Evolutionary conservation across 2,888 invertebrate species (phyloP).

Genomic region (Exocentrus adspersus): DNA sequence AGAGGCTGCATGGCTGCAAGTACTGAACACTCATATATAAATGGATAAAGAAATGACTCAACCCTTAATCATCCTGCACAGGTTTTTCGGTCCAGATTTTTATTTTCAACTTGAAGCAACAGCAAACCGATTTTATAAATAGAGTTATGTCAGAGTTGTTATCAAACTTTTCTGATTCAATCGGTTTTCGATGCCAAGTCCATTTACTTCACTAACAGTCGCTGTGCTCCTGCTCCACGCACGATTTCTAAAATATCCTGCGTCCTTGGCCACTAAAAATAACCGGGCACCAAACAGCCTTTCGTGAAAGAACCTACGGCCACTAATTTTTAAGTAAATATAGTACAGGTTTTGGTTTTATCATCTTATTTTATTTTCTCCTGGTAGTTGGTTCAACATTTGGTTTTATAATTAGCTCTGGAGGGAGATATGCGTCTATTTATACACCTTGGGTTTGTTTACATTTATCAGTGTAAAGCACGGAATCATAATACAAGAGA

Average conservation of each 20-base stretch:
- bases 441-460: constrained; percentile 19
- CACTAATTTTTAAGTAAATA: constrained; percentile 34
- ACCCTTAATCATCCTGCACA: too few species aligned
- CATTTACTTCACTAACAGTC: background rate
- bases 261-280: constrained; percentile 5
- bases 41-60: too few species aligned
- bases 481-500: constrained; percentile 2
- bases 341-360: constrained; percentile 39
- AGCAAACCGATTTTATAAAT: too few species aligned
- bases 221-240: background rate
- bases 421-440: constrained; percentile 19
- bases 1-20: too few species aligned
- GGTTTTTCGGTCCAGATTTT: too few species aligned
- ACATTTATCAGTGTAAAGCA: constrained; percentile 1
- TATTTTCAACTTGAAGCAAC: too few species aligned
- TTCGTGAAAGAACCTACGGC: constrained; percentile 1
- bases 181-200: too few species aligned
- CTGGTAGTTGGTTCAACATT: constrained; percentile 32
- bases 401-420: constrained; percentile 40
- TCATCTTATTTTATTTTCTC: too few species aligned
- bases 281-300: background rate
- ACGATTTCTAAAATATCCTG: constrained; percentile 17
- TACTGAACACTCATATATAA: too few species aligned
- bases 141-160: too few species aligned
- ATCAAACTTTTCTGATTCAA: too few species aligned